phyloP scores from a whole-genome alignment of 2,888 invertebrate genomes.

The Pharmacophagus antenor region DNA sequence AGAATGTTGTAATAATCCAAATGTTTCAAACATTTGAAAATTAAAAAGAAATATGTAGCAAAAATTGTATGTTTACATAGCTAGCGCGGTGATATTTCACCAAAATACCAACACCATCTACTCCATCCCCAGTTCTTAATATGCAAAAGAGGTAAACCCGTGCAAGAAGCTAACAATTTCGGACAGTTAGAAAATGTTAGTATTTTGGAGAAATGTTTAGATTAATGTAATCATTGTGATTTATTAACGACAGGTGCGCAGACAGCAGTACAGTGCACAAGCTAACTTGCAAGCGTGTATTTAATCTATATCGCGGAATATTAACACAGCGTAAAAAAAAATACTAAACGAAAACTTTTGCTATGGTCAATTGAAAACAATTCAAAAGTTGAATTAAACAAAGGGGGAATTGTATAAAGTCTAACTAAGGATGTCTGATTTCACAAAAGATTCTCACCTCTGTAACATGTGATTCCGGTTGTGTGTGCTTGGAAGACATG shows the following conservation, averaged over 20 bases:
- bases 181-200: slow-evolving; percentile 68
- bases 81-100: slow-evolving; percentile 61
- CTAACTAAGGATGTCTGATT: slow-evolving; percentile 30
- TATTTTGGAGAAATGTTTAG: slow-evolving; percentile 75
- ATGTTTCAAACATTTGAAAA: slow-evolving; percentile 14
- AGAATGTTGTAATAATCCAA: slow-evolving; percentile 7
- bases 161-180: slow-evolving; percentile 53
- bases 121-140: slow-evolving; percentile 49
- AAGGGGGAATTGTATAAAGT: slow-evolving; percentile 8
- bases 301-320: slow-evolving; percentile 20
- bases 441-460: slow-evolving; percentile 61
- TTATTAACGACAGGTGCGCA: slow-evolving; percentile 53
- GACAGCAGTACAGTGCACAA: slow-evolving; percentile 61
- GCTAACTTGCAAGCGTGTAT: slow-evolving; percentile 60
- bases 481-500: slow-evolving; percentile 77
- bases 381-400: background rate
- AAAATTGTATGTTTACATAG: slow-evolving; percentile 58
- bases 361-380: background rate
- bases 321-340: slow-evolving; percentile 48
- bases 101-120: slow-evolving; percentile 81
- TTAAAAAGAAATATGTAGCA: slow-evolving; percentile 9
- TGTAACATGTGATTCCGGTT: slow-evolving; percentile 62
- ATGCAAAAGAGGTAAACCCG: slow-evolving; percentile 48
- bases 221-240: slow-evolving; percentile 47
- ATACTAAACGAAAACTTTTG: slow-evolving; percentile 17